A percentile compares a stretch with the other conserved stretches of the same genome.
Conservation (phyloP, 2,113 vertebrate species). For the Prochilodus magdalenae region DNA sequence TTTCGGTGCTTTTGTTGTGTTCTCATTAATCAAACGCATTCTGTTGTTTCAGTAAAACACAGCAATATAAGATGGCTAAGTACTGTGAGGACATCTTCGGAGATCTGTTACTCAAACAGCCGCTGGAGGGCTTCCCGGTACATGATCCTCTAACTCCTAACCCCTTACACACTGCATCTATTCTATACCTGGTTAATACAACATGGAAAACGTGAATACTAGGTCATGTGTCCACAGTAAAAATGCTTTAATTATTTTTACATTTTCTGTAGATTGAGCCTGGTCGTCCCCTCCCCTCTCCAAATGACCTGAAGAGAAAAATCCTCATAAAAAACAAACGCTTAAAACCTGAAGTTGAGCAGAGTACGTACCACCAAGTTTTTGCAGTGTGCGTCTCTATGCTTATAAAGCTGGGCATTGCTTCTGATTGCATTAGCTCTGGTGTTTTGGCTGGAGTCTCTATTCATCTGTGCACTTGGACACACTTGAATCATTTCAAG, state of each 20-base stretch:
- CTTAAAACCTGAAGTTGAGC: constrained; percentile 96
- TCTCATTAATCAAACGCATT: constrained; percentile 40
- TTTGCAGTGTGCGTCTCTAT: background rate
- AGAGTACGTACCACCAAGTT: constrained; percentile 81
- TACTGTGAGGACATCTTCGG: constrained; percentile 98
- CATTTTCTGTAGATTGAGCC: constrained; percentile 83
- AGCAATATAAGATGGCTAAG: constrained; percentile 99
- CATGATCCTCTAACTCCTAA: constrained; percentile 61
- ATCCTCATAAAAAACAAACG: constrained; percentile 99
- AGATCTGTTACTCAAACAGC: constrained; percentile 92
- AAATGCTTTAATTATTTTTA: no score
- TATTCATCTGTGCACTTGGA: background rate
- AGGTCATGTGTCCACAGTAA: background rate
- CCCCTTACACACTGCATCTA: background rate
- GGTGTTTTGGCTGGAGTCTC: background rate
- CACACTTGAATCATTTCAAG: constrained; percentile 2
- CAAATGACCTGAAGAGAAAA: constrained; percentile 94
- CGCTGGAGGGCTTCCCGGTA: constrained; percentile 90
- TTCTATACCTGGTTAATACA: constrained; percentile 13
- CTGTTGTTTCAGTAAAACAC: constrained; percentile 88
- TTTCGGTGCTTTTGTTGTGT: background rate
- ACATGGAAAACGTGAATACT: background rate
- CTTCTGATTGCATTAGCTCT: background rate
- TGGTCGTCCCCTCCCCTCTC: constrained; percentile 88
- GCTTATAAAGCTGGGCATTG: background rate